Base-by-base conservation (phyloP, 2,888 invertebrate species). In the Plebejus argus region DNA sequence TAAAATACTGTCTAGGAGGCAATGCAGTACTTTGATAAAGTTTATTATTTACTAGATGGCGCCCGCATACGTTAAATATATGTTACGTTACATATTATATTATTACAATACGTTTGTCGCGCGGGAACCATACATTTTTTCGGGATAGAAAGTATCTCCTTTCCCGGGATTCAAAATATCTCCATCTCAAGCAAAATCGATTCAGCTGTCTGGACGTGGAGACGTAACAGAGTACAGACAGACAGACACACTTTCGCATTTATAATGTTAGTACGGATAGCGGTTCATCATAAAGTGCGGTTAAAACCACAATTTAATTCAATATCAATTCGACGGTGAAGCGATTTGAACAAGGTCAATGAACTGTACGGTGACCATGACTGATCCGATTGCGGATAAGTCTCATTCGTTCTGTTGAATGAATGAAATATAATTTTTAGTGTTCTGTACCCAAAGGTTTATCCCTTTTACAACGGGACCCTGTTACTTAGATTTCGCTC, bases 291-390 rank as follows among this genome's bases (percentile, higher is more conserved):
- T 66, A 66, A 33, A 66, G 6, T 66, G 15, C 28, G 66, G 66
- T 33, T 66, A 15, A 66, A 66, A 66, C 66, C 28, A 33, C 66
- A 28, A 7, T 66, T 66, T 28, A 2, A 66, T 28, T 28, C 18
- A 33, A 66, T 66, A 66, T 66, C 66, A 66, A 66, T 66, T 66
- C 28, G 66, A 66, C 66, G 66, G 66, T 61, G 10, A 20, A 15
- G 28, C 66, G 66, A 66, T 66, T 66, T 66, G 66, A 66, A 28
- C 28, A 18, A 66, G 66, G 66, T 66, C 18, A 66, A 66, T 6
- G 66, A 4, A 66, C 66, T 66, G 66, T 12, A 28, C 8, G 1
- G 28, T 66, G 66, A 66, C 66, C 66, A 15, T 66, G 66, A 33
- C 28, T 66, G 28, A 28, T 66, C 28, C 7, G 15, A 15, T 66